Evolutionary conservation across 2,113 vertebrate species (phyloP).

Genomic region (Callithrix jacchus): DNA sequence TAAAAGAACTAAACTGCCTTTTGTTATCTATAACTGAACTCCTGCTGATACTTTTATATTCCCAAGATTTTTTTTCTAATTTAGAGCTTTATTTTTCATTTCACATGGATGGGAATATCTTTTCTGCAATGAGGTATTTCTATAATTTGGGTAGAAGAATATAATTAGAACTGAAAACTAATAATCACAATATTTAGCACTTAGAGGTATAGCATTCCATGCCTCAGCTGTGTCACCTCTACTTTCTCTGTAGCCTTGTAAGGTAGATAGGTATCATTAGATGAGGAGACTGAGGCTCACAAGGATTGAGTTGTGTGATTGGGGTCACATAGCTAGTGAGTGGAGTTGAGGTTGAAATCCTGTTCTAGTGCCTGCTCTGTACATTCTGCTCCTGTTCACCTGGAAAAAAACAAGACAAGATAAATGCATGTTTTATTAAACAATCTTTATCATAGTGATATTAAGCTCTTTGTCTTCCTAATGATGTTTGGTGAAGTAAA

Average conservation of each 20-base stretch:
- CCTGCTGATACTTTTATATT: background rate
- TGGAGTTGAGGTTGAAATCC: background rate
- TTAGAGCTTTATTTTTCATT: background rate
- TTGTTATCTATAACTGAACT: background rate
- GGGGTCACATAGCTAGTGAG: background rate
- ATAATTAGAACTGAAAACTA: background rate
- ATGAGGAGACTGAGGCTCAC: background rate
- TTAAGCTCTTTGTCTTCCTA: background rate
- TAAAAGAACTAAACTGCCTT: background rate
- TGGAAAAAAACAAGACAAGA: background rate
- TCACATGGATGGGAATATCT: background rate
- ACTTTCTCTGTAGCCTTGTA: background rate
- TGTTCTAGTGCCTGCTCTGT: background rate
- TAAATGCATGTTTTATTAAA: background rate
- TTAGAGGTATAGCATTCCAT: background rate
- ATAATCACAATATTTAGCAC: background rate
- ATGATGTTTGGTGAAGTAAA: background rate
- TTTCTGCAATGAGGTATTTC: background rate
- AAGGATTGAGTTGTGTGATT: background rate
- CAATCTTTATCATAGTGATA: background rate
- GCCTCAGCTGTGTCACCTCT: background rate
- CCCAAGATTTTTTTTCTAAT: background rate
- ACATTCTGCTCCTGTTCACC: background rate
- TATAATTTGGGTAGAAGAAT: background rate
- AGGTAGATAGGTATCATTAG: background rate